A percentile compares a stretch with the other conserved stretches of the same genome.
Evolutionary conservation across 2,888 invertebrate genomes (phyloP).

Genomic region (Andrena bucephala): DNA sequence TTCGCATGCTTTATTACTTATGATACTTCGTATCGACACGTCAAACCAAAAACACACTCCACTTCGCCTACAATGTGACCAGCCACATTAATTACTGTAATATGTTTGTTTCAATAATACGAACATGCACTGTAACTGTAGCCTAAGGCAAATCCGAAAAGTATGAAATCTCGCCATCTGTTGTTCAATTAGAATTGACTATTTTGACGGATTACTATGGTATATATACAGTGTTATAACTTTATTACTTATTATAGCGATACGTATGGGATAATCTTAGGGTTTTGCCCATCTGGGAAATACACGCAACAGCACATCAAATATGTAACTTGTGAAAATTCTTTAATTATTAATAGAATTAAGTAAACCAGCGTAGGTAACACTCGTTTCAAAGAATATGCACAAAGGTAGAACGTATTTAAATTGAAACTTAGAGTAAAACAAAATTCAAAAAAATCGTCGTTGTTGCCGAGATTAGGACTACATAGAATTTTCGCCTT

Average conservation of each 20-base stretch:
- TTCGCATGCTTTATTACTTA: too few relatives aligned
- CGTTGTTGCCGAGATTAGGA: slow-evolving; percentile 23
- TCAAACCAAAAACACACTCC: too few relatives aligned
- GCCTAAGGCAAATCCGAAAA: slow-evolving; percentile 4
- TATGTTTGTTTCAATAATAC: too few relatives aligned
- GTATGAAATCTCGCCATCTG: slow-evolving; percentile 34
- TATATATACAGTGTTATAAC: slow-evolving; percentile 39
- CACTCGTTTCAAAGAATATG: slow-evolving; percentile 28
- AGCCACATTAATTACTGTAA: too few relatives aligned
- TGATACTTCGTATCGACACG: too few relatives aligned
- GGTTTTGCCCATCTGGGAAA: slow-evolving; percentile 25
- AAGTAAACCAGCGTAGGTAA: slow-evolving; percentile 20
- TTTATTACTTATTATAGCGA: slow-evolving; percentile 32
- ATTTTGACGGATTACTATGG: slow-evolving; percentile 12
- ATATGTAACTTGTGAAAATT: slow-evolving; percentile 19
- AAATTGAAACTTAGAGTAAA: slow-evolving; percentile 26
- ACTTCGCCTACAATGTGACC: too few relatives aligned
- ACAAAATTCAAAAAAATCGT: slow-evolving; percentile 31
- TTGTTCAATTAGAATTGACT: slow-evolving; percentile 56
- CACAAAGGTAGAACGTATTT: slow-evolving; percentile 10
- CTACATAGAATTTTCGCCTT: slow-evolving; percentile 22
- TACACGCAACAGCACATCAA: slow-evolving; percentile 39
- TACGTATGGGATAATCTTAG: slow-evolving; percentile 26
- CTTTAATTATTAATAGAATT: slow-evolving; percentile 26
- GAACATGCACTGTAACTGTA: too few relatives aligned